phyloP scores from a whole-genome alignment of 2,797 vertebrate genomes.

The Okamejei kenojei region DNA sequence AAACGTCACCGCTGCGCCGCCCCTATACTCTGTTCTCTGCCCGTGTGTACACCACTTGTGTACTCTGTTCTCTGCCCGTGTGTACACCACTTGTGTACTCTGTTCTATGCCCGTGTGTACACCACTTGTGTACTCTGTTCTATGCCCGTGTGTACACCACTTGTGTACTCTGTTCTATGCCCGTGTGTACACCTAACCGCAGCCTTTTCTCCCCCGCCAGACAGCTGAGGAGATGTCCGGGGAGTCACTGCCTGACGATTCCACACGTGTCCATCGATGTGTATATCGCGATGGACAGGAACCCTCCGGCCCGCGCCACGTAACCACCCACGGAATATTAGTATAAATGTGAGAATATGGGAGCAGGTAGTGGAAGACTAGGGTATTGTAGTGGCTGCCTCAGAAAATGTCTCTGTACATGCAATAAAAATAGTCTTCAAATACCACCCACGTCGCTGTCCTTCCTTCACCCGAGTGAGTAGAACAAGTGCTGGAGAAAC shows the following conservation, averaged over 20 bases:
- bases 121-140: no score
- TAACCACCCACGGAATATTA: conserved; percentile 24
- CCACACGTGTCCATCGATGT: conserved; percentile 59
- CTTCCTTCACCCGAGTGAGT: no score
- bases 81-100: no score
- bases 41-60: no score
- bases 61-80: no score
- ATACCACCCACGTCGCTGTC: background rate
- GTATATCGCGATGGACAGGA: conserved; percentile 55
- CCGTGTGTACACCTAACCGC: no score
- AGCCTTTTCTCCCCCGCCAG: conserved; percentile 39
- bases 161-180: no score
- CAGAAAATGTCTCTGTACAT: conserved; percentile 37
- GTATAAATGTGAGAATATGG: conserved; percentile 36
- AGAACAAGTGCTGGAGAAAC: no score
- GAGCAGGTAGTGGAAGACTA: conserved; percentile 37
- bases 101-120: no score
- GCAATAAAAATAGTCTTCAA: conserved; percentile 37
- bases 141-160: no score
- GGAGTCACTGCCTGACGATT: conserved; percentile 59
- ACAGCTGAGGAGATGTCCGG: conserved; percentile 56
- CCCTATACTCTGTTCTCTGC: no score
- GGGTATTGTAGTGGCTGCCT: conserved; percentile 37
- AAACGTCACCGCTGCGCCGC: no score
- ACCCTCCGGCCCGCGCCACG: conserved; percentile 20